Percentiles rank a stretch among this genome's conserved stretches.
These are phyloP conservation scores for Drosophila mojavensis DNA, from an alignment of 1,140 invertebrate species.

Conservation along the genomic window DNA sequence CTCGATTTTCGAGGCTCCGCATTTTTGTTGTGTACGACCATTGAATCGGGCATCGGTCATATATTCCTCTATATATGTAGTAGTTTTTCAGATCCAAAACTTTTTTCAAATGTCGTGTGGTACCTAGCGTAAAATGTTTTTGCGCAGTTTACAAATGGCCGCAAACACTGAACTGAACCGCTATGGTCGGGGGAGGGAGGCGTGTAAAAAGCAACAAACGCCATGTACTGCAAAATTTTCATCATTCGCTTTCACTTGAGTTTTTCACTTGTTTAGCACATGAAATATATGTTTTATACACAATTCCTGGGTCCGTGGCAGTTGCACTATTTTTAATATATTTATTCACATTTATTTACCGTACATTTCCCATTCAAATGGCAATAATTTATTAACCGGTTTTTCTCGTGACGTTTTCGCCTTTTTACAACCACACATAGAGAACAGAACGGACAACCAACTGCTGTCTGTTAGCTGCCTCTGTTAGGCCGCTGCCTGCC, in stretches of 20 bases:
- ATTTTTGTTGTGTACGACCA: background rate
- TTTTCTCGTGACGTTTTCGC: conserved; percentile 80
- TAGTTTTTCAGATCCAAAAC: background rate
- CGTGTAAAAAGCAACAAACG: conserved; percentile 51
- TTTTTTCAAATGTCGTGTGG: conserved; percentile 2
- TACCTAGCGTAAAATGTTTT: conserved; percentile 42
- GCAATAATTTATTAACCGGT: conserved; percentile 84
- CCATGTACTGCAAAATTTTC: conserved; percentile 63
- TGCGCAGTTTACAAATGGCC: conserved; percentile 77
- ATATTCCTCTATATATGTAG: background rate
- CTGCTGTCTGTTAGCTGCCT: conserved; percentile 54
- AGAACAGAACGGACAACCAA: conserved; percentile 59
- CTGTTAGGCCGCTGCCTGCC: conserved; percentile 38
- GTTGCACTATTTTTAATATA: conserved; percentile 45
- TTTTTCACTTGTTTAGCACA: conserved; percentile 47
- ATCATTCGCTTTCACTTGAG: conserved; percentile 56
- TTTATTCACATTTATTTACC: conserved; percentile 66
- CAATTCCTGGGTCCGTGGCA: conserved; percentile 9
- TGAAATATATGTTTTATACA: conserved; percentile 25
- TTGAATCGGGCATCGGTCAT: background rate
- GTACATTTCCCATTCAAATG: conserved; percentile 70
- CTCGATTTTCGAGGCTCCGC: conserved; percentile 28
- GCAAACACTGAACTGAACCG: conserved; percentile 40
- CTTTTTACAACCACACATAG: conserved; percentile 81
- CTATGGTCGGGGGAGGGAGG: conserved; percentile 10